Conservation (phyloP, 2,888 invertebrate species). For the Panopea generosa region DNA sequence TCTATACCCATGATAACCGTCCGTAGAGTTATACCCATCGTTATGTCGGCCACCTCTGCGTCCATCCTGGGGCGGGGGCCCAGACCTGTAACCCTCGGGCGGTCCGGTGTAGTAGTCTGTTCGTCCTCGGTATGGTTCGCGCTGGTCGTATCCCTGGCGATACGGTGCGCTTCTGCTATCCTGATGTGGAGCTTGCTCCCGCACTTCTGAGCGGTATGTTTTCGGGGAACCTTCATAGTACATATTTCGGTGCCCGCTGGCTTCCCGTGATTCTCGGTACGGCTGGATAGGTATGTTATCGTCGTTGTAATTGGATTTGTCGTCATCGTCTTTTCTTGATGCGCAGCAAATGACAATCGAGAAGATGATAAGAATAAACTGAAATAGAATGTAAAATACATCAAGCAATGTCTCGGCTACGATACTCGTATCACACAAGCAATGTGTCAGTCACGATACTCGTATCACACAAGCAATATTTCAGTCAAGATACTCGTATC, state of each 20-base stretch:
- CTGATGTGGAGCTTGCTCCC: neutral
- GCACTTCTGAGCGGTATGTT: neutral
- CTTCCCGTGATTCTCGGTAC: conserved; percentile 40
- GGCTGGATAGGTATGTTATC: conserved; percentile 59
- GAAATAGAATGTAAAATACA: too few relatives aligned
- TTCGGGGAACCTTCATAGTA: conserved; percentile 4
- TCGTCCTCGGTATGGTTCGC: conserved; percentile 48
- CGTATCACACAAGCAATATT: too few relatives aligned
- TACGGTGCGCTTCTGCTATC: neutral
- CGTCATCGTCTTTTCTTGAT: conserved; percentile 22
- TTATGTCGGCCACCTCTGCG: neutral
- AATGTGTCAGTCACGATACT: too few relatives aligned
- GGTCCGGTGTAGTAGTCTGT: conserved; percentile 54
- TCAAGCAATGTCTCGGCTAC: too few relatives aligned
- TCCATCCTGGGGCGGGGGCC: neutral
- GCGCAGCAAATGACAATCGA: conserved; percentile 56
- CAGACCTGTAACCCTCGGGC: conserved; percentile 46
- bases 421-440: too few relatives aligned
- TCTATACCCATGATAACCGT: too few relatives aligned
- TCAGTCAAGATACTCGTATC: too few relatives aligned
- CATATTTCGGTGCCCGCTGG: conserved; percentile 32
- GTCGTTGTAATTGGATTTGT: conserved; percentile 20
- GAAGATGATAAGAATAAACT: conserved; percentile 54
- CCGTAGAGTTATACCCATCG: neutral
- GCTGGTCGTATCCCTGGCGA: conserved; percentile 11